Base-by-base conservation (phyloP, 92 coral and sea anemone genomes). In the Paramuricea clavata region DNA sequence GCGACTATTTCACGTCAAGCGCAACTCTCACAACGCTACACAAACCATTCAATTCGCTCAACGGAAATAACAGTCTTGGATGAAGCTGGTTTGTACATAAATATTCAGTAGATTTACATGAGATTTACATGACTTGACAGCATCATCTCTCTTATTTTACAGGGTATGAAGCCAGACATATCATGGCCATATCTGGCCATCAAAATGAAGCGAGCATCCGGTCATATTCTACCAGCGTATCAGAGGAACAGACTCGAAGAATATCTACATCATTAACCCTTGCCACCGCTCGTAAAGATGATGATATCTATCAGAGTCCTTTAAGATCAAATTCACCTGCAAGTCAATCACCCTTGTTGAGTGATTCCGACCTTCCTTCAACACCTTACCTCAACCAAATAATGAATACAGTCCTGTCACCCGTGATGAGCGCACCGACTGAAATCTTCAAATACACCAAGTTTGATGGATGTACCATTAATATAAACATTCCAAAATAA, bases 31-130 rank as follows among this genome's bases (percentile, higher is more conserved):
- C 57, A 44, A 26, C 61, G 64, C 15, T 75, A 75, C 34, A 75
- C 81, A 15, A 75, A 75, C 31, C 62, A 75, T 31, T 75, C 81
- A 12, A 75, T 75, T 4, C 81, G 81, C 3, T 75, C 81, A 49
- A 75, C 81, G 6, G 81, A 64, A 2, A 75, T 75, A 44, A 75
- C 81, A 22, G 81, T 49, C 15, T 75, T 75, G 54, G 81, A 75
- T 27, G 64, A 75, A 75, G 81, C 81, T 5, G 62, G 65, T 75
- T 22, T 75, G 81, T 57, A 2, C n/a, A 17, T 57, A 4, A 50
- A 19, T 4, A 19, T 17, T 50, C 12, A 36, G 42, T 5, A 4
- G 59, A 8, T 17, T 5, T 50, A 50, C 2, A 5, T 3, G 8
- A 50, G 16, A 17, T 50, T 50, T 50, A 2, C 17, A 39, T 73